Evolutionary conservation across 2,113 vertebrate genomes (phyloP).

Genomic region (Thryonomys swinderianus): DNA sequence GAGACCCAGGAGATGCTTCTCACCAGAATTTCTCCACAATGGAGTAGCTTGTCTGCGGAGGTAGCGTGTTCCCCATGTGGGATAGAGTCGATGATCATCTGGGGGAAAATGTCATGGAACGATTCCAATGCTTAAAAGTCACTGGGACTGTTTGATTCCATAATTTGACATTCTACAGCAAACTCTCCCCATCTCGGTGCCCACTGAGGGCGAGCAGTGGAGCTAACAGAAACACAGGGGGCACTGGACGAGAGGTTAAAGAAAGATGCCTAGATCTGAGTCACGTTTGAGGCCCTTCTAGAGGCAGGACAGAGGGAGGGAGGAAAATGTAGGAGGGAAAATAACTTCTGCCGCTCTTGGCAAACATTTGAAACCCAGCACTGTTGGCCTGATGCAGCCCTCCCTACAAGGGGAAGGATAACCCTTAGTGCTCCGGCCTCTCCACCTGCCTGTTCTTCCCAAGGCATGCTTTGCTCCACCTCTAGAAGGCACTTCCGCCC

Average conservation of each 20-base stretch:
- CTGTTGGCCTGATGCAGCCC: neutral
- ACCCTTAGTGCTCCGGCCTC: too few species aligned
- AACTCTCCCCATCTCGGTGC: neutral
- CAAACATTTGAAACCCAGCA: constrained; percentile 23
- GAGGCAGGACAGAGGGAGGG: neutral
- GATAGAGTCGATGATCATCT: neutral
- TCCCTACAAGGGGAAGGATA: neutral
- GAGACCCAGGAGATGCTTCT: neutral
- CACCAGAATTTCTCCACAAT: neutral
- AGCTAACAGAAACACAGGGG: neutral
- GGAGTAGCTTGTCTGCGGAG: neutral
- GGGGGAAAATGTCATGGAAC: neutral
- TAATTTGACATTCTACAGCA: neutral
- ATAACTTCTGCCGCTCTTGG: constrained; percentile 46
- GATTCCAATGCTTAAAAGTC: neutral
- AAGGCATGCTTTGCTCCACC: neutral
- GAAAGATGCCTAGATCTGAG: neutral
- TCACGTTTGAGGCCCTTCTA: neutral
- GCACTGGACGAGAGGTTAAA: neutral
- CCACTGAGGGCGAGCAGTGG: neutral
- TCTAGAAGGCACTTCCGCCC: neutral
- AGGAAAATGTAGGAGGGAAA: constrained; percentile 33
- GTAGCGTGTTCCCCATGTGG: neutral
- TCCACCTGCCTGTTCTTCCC: neutral
- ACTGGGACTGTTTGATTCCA: neutral